These are phyloP conservation scores for Lagocephalus sceleratus DNA, from an alignment of 2,797 vertebrate genomes.

Conservation along the genomic window DNA sequence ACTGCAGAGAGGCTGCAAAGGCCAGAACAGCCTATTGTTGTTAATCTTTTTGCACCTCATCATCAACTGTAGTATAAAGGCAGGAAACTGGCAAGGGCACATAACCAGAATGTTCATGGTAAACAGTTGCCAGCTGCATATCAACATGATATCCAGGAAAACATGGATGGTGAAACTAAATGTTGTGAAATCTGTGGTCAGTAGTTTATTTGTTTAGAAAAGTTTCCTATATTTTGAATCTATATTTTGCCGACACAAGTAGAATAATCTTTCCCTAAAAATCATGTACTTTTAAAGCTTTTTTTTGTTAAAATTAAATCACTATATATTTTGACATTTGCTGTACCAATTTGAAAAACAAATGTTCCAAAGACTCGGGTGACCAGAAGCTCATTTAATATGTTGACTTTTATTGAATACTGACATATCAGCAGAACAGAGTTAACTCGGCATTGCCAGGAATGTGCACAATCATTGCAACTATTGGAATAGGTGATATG, in stretches of 20 bases:
- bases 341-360: too few relatives aligned
- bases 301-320: too few relatives aligned
- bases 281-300: too few relatives aligned
- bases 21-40: not conserved
- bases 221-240: not conserved
- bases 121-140: not conserved
- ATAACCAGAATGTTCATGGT: constrained; percentile 1
- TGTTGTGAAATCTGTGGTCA: not conserved
- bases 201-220: not conserved
- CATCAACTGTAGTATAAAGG: not conserved
- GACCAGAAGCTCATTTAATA: too few relatives aligned
- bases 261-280: too few relatives aligned
- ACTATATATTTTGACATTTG: too few relatives aligned
- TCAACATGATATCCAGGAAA: not conserved
- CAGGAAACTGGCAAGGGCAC: constrained; percentile 9
- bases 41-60: not conserved
- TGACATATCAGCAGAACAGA: constrained; percentile 33
- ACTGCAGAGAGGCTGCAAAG: constrained; percentile 4
- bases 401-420: constrained; percentile 54
- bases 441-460: constrained; percentile 32
- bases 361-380: too few relatives aligned
- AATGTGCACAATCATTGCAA: constrained; percentile 43
- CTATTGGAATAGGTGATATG: constrained; percentile 42
- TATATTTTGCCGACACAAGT: not conserved
- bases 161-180: not conserved